Base-by-base conservation (phyloP, 1,140 invertebrate genomes). In the Nixonia krombeini region DNA sequence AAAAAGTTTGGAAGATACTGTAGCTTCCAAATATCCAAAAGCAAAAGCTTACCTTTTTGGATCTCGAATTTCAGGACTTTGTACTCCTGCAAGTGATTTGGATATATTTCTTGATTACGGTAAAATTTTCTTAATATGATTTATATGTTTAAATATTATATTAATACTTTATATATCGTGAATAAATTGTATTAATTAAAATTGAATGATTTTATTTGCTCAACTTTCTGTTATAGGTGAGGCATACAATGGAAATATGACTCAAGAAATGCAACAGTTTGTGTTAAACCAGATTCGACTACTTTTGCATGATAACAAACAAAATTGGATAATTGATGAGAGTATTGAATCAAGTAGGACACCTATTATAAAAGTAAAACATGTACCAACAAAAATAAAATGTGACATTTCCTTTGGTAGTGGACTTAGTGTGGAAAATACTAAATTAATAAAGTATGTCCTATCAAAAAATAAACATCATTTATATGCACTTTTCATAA, bases 351-450 rank as follows among this genome's bases (percentile, higher is more conserved):
- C 40, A 1, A 59, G 31, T 6, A 71, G 87, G 45, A 86, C 87
- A 2, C 89, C 89, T 0, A 89, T 89, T 58, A 80, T 90, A 7
- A 87, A 86, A 75, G 72, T 88, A 33, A 63, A 63, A 40, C 86
- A 89, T 67, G 71, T 58, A n/a, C 50, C 62, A 2, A 84, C 83
- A 2, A 59, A 72, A 5, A 56, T 89, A 2, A 75, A 85, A 18
- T 88, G 87, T 72, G 88, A 90, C 77, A 75, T 90, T 23, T 88
- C 87, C 0, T 88, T 89, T 52, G 75, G 80, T 21, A 86, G 87
- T 79, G 85, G 86, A 2, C 78, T 89, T 9, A 82, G 84, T 58
- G 83, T 87, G 12, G 85, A 88, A 74, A 89, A 89, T 66, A 86
- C 86, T 1, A 81, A 79, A 71, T 78, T 87, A 69, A 63, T 88